phyloP scores from a whole-genome alignment of 2,797 vertebrate genomes.

The Myotis planiceps region DNA sequence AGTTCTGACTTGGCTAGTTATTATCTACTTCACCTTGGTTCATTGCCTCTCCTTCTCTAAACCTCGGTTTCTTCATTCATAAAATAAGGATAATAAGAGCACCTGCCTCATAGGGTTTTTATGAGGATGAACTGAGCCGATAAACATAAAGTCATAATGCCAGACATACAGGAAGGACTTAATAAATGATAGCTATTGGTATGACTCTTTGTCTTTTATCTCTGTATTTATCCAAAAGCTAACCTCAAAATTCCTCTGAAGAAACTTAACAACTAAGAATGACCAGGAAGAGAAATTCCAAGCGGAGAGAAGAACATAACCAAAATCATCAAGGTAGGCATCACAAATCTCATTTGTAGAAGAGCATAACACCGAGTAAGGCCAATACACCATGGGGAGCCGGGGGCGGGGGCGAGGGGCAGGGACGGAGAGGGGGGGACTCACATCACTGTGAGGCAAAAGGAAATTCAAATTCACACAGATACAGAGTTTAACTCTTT shows the following conservation, averaged over 20 bases:
- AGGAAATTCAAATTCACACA: background rate
- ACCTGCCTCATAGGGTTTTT: background rate
- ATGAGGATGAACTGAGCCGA: background rate
- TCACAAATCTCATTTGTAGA: background rate
- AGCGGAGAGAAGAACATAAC: background rate
- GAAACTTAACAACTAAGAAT: background rate
- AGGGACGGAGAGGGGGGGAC: rapidly evolving
- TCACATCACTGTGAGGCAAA: background rate
- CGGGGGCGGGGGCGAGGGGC: rapidly evolving
- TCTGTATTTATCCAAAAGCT: background rate
- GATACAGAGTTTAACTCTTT: background rate
- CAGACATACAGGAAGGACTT: background rate
- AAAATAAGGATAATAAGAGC: background rate
- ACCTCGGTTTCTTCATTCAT: background rate
- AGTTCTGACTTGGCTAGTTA: background rate
- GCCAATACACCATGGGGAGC: background rate
- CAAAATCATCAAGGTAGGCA: background rate
- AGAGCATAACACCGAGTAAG: background rate
- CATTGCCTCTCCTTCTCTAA: background rate
- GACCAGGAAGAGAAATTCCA: background rate
- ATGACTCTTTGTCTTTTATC: background rate
- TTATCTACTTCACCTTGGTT: background rate
- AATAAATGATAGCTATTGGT: background rate
- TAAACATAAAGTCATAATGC: background rate
- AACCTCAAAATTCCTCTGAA: background rate